Percentiles rank a stretch among this genome's conserved stretches.
These are phyloP conservation scores for Pomacea canaliculata DNA, from an alignment of 2,888 invertebrate species.

Conservation along the genomic window DNA sequence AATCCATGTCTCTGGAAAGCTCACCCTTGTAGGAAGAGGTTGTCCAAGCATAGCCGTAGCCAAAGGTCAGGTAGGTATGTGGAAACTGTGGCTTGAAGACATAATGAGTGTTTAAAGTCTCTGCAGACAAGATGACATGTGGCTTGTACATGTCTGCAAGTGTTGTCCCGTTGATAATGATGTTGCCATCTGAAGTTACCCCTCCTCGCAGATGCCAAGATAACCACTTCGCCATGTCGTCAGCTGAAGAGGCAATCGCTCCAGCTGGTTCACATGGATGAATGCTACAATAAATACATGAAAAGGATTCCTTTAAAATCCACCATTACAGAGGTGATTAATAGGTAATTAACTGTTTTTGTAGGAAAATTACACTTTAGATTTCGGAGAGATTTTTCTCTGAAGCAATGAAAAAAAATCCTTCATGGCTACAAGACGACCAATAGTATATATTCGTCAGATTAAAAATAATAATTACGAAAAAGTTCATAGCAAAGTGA, in stretches of 20 bases:
- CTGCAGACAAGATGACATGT: neutral
- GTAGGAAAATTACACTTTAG: too few relatives aligned
- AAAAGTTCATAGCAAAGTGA: too few relatives aligned
- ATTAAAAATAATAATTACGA: too few relatives aligned
- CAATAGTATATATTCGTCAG: too few relatives aligned
- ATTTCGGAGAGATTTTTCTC: too few relatives aligned
- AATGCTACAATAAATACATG: neutral
- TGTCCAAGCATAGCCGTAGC: neutral
- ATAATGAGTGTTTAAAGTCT: neutral
- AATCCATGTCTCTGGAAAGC: neutral
- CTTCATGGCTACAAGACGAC: too few relatives aligned
- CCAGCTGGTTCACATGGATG: constrained; percentile 9
- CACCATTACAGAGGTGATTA: too few relatives aligned
- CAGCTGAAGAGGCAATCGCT: constrained; percentile 16
- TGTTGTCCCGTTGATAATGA: neutral
- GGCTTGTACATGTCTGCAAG: neutral
- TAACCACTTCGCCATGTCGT: constrained; percentile 7
- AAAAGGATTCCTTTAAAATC: too few relatives aligned
- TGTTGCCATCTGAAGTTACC: neutral
- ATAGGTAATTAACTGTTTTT: too few relatives aligned
- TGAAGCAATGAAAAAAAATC: too few relatives aligned
- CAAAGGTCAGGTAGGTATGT: neutral
- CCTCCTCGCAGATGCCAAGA: neutral
- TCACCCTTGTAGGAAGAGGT: neutral
- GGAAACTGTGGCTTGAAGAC: neutral